Evolutionary conservation across 2,888 invertebrate genomes (phyloP), one percentile per base, ranked within the genome.

Genomic region (Ophonus ardosiacus): DNA sequence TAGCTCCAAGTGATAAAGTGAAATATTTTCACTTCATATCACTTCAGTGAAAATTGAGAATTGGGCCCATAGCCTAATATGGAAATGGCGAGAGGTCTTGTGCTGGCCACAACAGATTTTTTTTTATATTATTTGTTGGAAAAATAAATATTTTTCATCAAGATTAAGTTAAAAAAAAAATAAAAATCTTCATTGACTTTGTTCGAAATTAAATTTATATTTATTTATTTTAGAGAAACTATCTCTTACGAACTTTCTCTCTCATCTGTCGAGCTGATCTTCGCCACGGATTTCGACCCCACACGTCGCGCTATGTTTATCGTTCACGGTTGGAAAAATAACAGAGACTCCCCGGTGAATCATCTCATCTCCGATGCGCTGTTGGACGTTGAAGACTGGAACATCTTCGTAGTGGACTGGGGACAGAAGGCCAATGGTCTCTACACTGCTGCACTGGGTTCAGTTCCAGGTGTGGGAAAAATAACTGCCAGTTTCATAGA

Each of bases 341-440:
- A 88, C 78, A 82, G 88, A 38, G 76, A 68, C 7, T 89, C 89
- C 38, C 51, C 84, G 1, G 84, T 90, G 4, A 88, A 88, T 81
- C 71, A 51, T 3, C 6, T 86, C 4, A 84, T 90, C 7, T 87
- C 80, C 61, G 74, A 85, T 10, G 89, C 89, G 8, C 68, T 89
- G 24, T 74, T 90, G 7, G 74, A 81, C 6, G 84, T 71, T 5
- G 59, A 87, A 18, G 89, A 90, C 84, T 87, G 88, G 6, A 91
- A 91, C 86, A 86, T 90, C 0, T 89, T 91, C 78, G 88, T 89
- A 4, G 89, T 90, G 5, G 89, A 89, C 85, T 90, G 90, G 90
- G 87, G 87, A 38, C 81, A 84, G 7, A 81, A 86, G 10, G 89
- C 90, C 2, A 87, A 86, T 21, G 57, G 51, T 15, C 68, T 85